phyloP scores from a whole-genome alignment of 1,140 invertebrate species.

The Eupristina koningsbergeri region DNA sequence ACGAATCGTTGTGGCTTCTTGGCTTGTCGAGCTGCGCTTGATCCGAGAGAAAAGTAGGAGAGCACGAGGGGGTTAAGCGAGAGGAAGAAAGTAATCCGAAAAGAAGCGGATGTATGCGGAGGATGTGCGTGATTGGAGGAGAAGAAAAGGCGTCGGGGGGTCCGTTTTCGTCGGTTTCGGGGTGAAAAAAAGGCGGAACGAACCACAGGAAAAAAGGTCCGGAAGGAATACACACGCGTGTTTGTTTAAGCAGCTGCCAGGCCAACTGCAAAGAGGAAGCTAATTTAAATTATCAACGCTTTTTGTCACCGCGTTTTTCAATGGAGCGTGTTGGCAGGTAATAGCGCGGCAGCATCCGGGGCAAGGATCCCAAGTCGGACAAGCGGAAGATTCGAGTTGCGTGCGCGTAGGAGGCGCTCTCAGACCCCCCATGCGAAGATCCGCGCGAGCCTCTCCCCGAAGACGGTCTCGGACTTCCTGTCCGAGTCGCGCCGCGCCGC shows the following conservation, averaged over 20 bases:
- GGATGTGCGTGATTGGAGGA: background rate
- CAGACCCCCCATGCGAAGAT: conserved; percentile 71
- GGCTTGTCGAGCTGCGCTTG: too few species aligned
- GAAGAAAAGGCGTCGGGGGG: background rate
- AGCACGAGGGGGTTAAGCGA: background rate
- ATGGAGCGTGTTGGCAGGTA: background rate
- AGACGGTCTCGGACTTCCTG: conserved; percentile 69
- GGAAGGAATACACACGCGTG: background rate
- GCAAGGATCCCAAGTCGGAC: conserved; percentile 62
- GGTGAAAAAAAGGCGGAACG: conserved; percentile 31
- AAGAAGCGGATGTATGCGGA: background rate
- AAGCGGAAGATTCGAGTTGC: conserved; percentile 62
- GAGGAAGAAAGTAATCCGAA: background rate
- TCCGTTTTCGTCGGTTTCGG: too few species aligned
- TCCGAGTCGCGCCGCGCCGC: conserved; percentile 63
- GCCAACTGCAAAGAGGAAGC: conserved; percentile 48
- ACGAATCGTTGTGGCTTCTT: too few species aligned
- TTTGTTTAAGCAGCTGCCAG: conserved; percentile 20
- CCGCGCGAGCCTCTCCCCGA: conserved; percentile 61
- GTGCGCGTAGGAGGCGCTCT: conserved; percentile 68
- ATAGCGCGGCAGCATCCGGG: conserved; percentile 27
- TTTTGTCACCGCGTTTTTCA: conserved; percentile 53
- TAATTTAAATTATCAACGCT: conserved; percentile 72
- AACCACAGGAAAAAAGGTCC: conserved; percentile 53
- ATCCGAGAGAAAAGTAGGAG: background rate